These are phyloP conservation scores for Elgaria multicarinata DNA, from an alignment of 2,113 vertebrate species.

Conservation along the genomic window DNA sequence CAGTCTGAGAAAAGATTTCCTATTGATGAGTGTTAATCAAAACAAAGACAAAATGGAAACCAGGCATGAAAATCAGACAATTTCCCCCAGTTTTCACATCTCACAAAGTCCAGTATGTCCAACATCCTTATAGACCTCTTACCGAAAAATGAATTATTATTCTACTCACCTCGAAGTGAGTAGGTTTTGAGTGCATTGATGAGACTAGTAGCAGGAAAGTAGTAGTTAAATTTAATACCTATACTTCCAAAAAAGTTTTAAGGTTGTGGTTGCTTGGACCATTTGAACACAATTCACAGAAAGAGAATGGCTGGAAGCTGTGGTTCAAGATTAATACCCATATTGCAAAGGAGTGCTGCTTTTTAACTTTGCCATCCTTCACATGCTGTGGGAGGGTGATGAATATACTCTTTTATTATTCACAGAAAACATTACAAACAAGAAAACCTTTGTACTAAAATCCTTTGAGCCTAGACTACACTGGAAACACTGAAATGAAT, in stretches of 20 bases:
- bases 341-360: constrained; percentile 63
- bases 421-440: constrained; percentile 58
- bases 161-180: background rate
- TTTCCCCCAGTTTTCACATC: background rate
- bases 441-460: constrained; percentile 62
- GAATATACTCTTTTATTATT: constrained; percentile 58
- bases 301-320: constrained; percentile 14
- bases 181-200: background rate
- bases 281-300: constrained; percentile 38
- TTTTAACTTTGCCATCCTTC: constrained; percentile 54
- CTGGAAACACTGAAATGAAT: constrained; percentile 60
- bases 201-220: background rate
- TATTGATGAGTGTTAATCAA: background rate
- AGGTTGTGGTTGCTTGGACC: constrained; percentile 30
- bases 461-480: constrained; percentile 31
- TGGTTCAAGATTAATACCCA: constrained; percentile 58
- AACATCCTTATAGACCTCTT: background rate
- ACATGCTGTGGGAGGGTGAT: constrained; percentile 44
- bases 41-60: background rate
- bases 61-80: background rate
- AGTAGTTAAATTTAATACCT: background rate
- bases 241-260: constrained; percentile 10
- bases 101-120: background rate
- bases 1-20: background rate
- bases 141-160: background rate